Percentiles rank a stretch among this genome's conserved stretches.
phyloP scores from a whole-genome alignment of 2,113 vertebrate genomes.

The Anoura caudifer region DNA sequence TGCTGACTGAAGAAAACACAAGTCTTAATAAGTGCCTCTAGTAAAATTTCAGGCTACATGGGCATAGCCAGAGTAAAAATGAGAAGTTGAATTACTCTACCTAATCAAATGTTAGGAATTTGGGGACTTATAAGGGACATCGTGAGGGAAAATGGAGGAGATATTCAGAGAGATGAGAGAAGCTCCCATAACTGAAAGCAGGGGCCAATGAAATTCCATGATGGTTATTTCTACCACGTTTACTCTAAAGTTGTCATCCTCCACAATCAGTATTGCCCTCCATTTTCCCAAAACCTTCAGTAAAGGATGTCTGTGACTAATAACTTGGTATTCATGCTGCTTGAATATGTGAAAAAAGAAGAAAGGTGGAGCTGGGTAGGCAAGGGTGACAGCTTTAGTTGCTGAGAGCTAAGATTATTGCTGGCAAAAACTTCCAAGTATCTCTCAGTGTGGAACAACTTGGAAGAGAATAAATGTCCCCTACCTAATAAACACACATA shows the following conservation, averaged over 20 bases:
- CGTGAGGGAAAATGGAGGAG: not conserved
- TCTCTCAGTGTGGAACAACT: not conserved
- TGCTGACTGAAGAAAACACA: not conserved
- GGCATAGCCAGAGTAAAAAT: not conserved
- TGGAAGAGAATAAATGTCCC: not conserved
- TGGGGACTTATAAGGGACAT: not conserved
- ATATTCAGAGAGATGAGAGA: not conserved
- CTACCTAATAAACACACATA: not conserved
- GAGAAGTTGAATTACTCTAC: not conserved
- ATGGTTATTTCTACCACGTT: not conserved
- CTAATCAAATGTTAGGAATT: not conserved
- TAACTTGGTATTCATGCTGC: not conserved
- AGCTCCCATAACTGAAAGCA: not conserved
- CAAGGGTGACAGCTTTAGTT: not conserved
- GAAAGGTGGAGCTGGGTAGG: not conserved
- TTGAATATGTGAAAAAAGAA: not conserved
- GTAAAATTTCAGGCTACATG: not conserved
- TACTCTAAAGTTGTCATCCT: not conserved
- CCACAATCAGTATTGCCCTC: not conserved
- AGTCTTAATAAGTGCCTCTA: not conserved
- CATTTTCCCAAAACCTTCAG: not conserved
- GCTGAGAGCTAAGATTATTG: not conserved
- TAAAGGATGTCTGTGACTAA: not conserved
- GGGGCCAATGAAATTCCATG: not conserved
- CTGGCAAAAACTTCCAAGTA: not conserved